phyloP scores from a whole-genome alignment of 2,888 invertebrate species.

The Tribolium freemani region DNA sequence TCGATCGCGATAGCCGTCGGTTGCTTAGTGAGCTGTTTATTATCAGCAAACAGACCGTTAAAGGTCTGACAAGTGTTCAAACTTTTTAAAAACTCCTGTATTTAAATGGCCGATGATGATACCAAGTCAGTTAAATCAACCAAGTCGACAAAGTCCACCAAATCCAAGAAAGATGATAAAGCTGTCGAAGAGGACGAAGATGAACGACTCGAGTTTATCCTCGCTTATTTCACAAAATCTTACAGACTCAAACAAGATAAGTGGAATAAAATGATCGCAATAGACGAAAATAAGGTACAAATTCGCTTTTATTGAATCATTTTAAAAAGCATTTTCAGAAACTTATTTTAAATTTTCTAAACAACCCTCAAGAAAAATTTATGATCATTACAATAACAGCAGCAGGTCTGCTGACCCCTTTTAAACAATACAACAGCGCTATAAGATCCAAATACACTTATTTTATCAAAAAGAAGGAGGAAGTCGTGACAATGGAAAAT shows the following conservation, averaged over 20 bases:
- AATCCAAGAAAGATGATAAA: constrained; percentile 50
- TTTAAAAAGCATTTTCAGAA: constrained; percentile 65
- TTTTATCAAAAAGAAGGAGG: constrained; percentile 79
- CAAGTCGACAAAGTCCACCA: constrained; percentile 6
- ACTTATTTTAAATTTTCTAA: constrained; percentile 71
- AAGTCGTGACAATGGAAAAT: constrained; percentile 76
- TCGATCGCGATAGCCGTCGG: constrained; percentile 47
- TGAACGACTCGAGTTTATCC: constrained; percentile 83
- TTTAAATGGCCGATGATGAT: constrained; percentile 48
- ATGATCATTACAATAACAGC: constrained; percentile 76
- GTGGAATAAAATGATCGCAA: constrained; percentile 87
- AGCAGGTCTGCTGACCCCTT: constrained; percentile 76
- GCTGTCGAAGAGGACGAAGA: constrained; percentile 72
- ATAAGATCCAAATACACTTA: constrained; percentile 80
- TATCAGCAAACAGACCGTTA: constrained; percentile 52
- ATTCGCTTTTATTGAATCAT: background rate
- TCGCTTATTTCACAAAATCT: constrained; percentile 79
- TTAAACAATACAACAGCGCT: constrained; percentile 74
- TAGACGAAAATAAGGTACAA: constrained; percentile 78
- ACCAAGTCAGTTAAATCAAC: constrained; percentile 8
- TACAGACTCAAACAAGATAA: constrained; percentile 88
- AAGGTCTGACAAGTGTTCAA: constrained; percentile 39
- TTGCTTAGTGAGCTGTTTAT: constrained; percentile 59
- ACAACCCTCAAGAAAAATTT: constrained; percentile 67
- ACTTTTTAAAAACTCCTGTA: constrained; percentile 29